Evolutionary conservation across 2,797 vertebrate genomes (phyloP).

Genomic region (Protosalanx chinensis): DNA sequence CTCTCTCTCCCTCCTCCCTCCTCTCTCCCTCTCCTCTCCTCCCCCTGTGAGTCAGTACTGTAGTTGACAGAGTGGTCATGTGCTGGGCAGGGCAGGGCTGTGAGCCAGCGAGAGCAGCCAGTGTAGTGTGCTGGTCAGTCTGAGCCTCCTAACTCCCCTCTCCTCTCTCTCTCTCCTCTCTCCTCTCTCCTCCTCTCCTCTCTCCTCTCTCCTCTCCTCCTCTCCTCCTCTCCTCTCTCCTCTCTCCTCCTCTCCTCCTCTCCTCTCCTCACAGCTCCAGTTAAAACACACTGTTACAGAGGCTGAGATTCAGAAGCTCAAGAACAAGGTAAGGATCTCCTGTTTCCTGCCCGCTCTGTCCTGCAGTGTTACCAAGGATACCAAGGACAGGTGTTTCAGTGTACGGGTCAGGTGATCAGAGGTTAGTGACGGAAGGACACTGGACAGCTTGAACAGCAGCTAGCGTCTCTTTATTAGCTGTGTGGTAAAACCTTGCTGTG

Average conservation of each 20-base stretch:
- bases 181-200: slow-evolving; percentile 9
- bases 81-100: no score
- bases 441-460: no score
- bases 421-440: no score
- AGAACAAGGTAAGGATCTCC: slow-evolving; percentile 89
- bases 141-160: neutral
- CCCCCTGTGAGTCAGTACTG: slow-evolving; percentile 1
- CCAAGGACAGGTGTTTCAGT: neutral
- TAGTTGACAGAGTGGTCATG: neutral
- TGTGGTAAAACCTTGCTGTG: neutral
- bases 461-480: neutral
- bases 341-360: neutral
- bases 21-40: neutral
- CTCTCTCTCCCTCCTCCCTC: slow-evolving; percentile 16
- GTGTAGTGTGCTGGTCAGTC: neutral
- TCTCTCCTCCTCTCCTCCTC: slow-evolving; percentile 11
- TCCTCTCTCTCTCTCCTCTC: slow-evolving; percentile 7
- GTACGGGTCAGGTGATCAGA: neutral
- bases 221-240: neutral
- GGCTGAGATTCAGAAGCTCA: slow-evolving; percentile 99
- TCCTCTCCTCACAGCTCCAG: slow-evolving; percentile 82
- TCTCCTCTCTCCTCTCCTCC: slow-evolving; percentile 1
- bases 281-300: slow-evolving; percentile 99
- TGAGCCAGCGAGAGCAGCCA: neutral
- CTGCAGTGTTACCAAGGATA: neutral